Evolutionary conservation across 2,888 invertebrate genomes (phyloP), one percentile per base, ranked within the genome.

Genomic region (Trachelus stipa): DNA sequence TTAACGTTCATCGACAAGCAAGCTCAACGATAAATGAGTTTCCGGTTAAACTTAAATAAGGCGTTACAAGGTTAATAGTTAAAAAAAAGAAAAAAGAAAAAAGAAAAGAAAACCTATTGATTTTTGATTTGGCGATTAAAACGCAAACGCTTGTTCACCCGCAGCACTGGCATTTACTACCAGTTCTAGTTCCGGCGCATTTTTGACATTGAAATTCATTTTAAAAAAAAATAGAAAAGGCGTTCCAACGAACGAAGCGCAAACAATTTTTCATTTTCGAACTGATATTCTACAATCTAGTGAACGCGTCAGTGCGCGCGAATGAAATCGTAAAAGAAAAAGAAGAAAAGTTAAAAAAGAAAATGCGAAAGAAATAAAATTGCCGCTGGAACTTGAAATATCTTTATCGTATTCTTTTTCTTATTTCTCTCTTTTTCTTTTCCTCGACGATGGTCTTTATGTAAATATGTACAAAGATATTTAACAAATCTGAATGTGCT

Each of bases 381-480:
- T 80, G 82, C 79, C 84, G 81, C 86, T 88, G 86, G 85, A 88
- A 88, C 87, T 85, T 85, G 83, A 85, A 83, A 56, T 56, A 56
- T 56, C 56, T 56, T 56, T 23, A 23, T 23, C 56, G 56, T 77
- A 84, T 81, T 81, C 79, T 85, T 81, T 83, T 77, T 79, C 71
- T 76, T 81, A 56, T 56, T 56, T 56, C 56, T 56, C 56, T 56
- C 56, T 23, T 23, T 56, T 56, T 56, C 56, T 23, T 56, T 56
- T 56, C 23, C 56, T 56, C 56, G 56, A 9, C 9, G 80, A 85
- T 88, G 85, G 84, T 87, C 83, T 84, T 85, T 83, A 83, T 85
- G 82, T 86, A 86, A 87, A 82, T 89, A 89, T 89, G 81, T 89
- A 89, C 89, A 89, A 87, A 87, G 85, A 83, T 89, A 88, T 89